Evolutionary conservation across 2,797 vertebrate genomes (phyloP), one percentile per base, ranked within the genome.

Genomic region (Hemitrygon akajei): DNA sequence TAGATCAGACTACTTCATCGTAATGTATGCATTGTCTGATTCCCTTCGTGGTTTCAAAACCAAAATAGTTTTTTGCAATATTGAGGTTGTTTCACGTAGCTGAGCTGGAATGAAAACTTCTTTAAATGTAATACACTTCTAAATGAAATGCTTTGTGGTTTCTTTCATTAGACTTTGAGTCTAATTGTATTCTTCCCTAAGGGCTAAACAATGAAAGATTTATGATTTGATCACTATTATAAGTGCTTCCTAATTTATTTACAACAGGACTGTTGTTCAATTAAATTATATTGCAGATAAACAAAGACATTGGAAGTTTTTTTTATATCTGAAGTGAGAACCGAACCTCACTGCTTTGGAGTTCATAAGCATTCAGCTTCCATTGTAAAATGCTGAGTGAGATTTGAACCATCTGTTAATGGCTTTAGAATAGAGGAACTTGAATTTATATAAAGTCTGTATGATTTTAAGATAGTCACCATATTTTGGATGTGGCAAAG

Each of bases 261-360:
- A 93, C 91, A 93, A 93, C 73, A n/a, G 40, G 71, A 58, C 73
- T 93, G 71, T 93, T 76, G 71, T 93, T 93, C 71, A 75, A 93
- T 75, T 76, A 58, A 93, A 76, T 93, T 93, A 76, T 93, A n/a
- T 76, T 30, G 69, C 22, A 56, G 91, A 71, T 93, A 76, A 93
- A 93, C 73, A 10, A 58, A 76, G 71, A 30, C 91, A 56, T 93
- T 10, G 12, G 40, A 93, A 25, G 47, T 25, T 76, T 76, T 87
- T n/a, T 63, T 22, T 16, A 11, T 11, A 22, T 69, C 63, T 30
- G 76, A 76, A 9, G 10, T 30, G 69, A 93, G 91, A 76, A 93
- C 71, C 18, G 25, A 76, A n/a, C 63, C 69, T 89, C 63, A 37
- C 60, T 89, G 86, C 20, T 89, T 69, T 89, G 73, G 22, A 76